These are phyloP conservation scores for Venustaconcha ellipsiformis DNA, from an alignment of 1,140 invertebrate species.

Conservation along the genomic window DNA sequence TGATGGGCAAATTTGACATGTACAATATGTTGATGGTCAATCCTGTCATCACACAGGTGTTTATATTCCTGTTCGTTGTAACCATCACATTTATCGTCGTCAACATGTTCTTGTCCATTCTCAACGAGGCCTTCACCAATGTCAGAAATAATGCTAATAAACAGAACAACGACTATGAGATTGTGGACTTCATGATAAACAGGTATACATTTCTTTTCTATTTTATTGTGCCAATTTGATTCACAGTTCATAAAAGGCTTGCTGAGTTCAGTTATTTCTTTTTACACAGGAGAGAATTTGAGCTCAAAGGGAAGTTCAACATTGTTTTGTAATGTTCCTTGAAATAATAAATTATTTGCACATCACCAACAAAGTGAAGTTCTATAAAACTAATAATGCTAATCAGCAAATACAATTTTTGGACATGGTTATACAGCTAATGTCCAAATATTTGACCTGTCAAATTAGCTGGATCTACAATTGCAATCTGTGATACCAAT, in stretches of 20 bases:
- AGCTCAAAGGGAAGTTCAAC: neutral
- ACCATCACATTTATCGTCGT: conserved; percentile 72
- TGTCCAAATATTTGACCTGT: no score
- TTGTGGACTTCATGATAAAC: conserved; percentile 73
- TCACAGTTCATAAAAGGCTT: neutral
- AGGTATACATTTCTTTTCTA: conserved; percentile 11
- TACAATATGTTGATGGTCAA: conserved; percentile 67
- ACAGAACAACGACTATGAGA: conserved; percentile 76
- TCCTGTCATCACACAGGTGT: conserved; percentile 70
- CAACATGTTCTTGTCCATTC: conserved; percentile 75
- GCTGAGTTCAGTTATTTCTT: neutral
- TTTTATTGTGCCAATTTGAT: neutral
- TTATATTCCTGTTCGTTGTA: conserved; percentile 73
- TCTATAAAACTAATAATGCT: no score
- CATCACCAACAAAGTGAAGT: neutral
- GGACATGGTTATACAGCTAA: no score
- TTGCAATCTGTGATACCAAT: no score
- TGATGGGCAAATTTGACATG: conserved; percentile 74
- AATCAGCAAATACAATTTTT: no score
- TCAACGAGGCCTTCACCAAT: conserved; percentile 71
- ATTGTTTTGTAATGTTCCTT: neutral
- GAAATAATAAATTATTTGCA: neutral
- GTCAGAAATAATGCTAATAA: conserved; percentile 74
- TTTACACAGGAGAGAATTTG: neutral
- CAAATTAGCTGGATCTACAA: no score